A percentile compares a stretch with the other conserved stretches of the same genome.
Evolutionary conservation across 1,140 invertebrate genomes (phyloP).

Genomic region (Megalonaias nervosa): DNA sequence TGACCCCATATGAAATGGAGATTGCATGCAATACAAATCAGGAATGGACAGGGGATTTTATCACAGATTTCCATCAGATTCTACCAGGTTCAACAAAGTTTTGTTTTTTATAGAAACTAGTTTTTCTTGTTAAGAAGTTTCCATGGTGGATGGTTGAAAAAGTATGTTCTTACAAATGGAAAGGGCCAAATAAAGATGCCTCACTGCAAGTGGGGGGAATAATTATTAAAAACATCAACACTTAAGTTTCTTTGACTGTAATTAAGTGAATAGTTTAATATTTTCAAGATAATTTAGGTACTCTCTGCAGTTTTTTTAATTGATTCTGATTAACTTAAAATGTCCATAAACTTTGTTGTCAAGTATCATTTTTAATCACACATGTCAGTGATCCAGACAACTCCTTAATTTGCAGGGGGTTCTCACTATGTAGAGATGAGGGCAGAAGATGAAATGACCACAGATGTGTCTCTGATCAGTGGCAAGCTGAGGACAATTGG

Average conservation of each 20-base stretch:
- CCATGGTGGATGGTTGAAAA: background rate
- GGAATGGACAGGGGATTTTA: slow-evolving; percentile 77
- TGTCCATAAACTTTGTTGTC: no score
- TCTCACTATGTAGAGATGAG: slow-evolving; percentile 39
- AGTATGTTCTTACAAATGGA: background rate
- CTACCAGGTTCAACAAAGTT: slow-evolving; percentile 75
- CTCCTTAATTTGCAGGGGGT: slow-evolving; percentile 48
- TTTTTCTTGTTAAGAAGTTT: background rate
- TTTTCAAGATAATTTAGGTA: no score
- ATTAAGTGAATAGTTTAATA: no score
- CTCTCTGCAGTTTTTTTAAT: no score
- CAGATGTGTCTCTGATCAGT: slow-evolving; percentile 68
- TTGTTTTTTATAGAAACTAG: background rate
- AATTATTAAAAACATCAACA: background rate
- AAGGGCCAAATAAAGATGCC: no score
- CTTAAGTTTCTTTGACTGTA: no score
- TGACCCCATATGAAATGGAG: slow-evolving; percentile 94
- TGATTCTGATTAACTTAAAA: no score
- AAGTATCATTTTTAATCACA: no score
- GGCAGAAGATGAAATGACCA: slow-evolving; percentile 24
- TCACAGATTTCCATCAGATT: slow-evolving; percentile 84
- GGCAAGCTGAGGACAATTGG: slow-evolving; percentile 61
- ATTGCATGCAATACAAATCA: slow-evolving; percentile 82
- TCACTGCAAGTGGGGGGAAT: background rate
- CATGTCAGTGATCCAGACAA: background rate